Percentiles rank a stretch among this genome's conserved stretches.
phyloP scores from a whole-genome alignment of 2,113 vertebrate genomes.

The Choloepus hoffmanni region DNA sequence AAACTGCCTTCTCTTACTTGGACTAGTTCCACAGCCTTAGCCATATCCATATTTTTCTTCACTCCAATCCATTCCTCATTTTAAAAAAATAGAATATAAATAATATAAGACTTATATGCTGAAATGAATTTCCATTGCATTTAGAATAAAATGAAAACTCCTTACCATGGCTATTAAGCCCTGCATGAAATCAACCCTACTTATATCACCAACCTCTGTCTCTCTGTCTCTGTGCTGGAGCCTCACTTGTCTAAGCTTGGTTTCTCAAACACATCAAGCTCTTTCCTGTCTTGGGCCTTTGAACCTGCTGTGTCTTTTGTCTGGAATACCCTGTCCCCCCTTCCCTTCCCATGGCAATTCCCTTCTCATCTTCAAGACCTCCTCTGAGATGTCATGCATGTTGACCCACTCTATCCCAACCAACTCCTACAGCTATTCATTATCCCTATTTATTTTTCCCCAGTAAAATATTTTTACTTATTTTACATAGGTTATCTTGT shows the following conservation, averaged over 20 bases:
- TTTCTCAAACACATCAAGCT: neutral
- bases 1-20: neutral
- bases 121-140: neutral
- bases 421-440: neutral
- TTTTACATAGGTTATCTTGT: neutral
- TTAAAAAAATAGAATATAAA: constrained; percentile 7
- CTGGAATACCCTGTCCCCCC: neutral
- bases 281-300: neutral
- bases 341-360: neutral
- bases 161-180: neutral
- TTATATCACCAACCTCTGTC: neutral
- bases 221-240: neutral
- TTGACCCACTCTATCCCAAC: neutral
- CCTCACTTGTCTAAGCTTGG: neutral
- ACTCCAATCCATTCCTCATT: neutral
- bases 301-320: neutral
- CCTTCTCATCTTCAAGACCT: neutral
- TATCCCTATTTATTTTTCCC: neutral
- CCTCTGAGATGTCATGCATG: neutral
- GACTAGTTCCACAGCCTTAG: neutral
- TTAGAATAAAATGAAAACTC: neutral
- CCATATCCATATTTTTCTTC: neutral
- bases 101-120: neutral
- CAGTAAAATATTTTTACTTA: neutral
- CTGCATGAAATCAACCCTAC: neutral